Evolutionary conservation across 2,113 vertebrate genomes (phyloP), one percentile per base, ranked within the genome.

Genomic region (Apteryx owenii): DNA sequence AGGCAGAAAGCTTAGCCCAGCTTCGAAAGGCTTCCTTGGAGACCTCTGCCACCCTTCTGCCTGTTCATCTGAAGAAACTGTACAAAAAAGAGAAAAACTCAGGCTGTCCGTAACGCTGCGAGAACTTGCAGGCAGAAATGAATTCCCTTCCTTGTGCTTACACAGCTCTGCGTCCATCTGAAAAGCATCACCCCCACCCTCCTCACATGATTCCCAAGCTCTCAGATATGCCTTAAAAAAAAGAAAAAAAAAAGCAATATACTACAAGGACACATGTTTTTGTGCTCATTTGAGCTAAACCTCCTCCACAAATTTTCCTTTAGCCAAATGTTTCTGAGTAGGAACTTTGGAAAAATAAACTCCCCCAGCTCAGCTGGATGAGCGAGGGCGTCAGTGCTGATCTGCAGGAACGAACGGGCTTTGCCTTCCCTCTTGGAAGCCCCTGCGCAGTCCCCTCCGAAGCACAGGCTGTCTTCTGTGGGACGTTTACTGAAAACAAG

Each of bases 291-390:
- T 88, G 80, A 97, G 85, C 68, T 94, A 93, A 91, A 66, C 91
- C 93, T 97, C 96, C 90, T 96, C 96, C 96, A 97, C 80, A 96
- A 89, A 73, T 75, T 95, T 76, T 73, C 84, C 91, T 97, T 93
- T 78, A 25, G 92, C 96, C 95, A 97, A 96, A 50, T 79, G 94
- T 96, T 97, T 97, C 97, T 97, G 97, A 94, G 96, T 94, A 97
- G 96, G 87, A 97, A 93, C 46, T 1, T 62, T 95, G 94, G 96
- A 97, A 97, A 98, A 96, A 93, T 78, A 96, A 97, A 97, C 95
- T 96, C 96, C 97, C 96, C 90, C 48, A n/a, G 90, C 42, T 0
- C 5, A 53, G 95, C 44, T 38, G 92, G 90, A 91, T 0, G 4
- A 48, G 15, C 88, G 84, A 79, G 17, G 92, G 77, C 40, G 3